phyloP scores from a whole-genome alignment of 2,113 vertebrate genomes.

The Petromus typicus region DNA sequence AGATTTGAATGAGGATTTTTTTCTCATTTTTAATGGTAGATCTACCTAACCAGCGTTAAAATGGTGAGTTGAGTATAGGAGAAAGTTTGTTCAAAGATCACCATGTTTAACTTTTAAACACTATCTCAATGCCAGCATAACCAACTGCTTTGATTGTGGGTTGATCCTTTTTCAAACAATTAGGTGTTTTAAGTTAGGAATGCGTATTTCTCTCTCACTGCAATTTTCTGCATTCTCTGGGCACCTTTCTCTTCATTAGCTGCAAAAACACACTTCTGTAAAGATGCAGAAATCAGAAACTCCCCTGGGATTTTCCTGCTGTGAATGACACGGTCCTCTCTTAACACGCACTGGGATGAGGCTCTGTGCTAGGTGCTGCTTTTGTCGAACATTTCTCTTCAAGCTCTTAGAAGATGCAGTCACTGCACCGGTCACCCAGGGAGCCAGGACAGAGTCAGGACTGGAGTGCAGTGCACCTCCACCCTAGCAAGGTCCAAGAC shows the following conservation, averaged over 20 bases:
- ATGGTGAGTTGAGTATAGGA: slow-evolving; percentile 40
- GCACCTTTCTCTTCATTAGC: neutral
- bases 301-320: neutral
- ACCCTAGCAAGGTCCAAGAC: too few relatives aligned
- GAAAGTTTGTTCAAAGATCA: slow-evolving; percentile 27
- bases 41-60: slow-evolving; percentile 69
- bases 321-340: neutral
- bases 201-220: neutral
- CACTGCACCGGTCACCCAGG: neutral
- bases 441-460: neutral
- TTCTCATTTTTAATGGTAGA: slow-evolving; percentile 31
- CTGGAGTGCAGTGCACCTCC: neutral
- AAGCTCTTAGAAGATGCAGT: neutral
- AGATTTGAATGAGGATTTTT: neutral
- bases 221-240: slow-evolving; percentile 16
- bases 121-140: slow-evolving; percentile 53
- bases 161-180: slow-evolving; percentile 51
- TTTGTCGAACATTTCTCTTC: neutral
- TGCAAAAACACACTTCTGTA: neutral
- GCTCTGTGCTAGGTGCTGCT: neutral
- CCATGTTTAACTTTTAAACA: slow-evolving; percentile 44
- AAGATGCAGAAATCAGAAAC: neutral
- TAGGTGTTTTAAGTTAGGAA: slow-evolving; percentile 48
- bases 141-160: neutral
- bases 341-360: neutral